These are phyloP conservation scores for Epinotia ramella DNA, from an alignment of 2,888 invertebrate species.

Conservation along the genomic window DNA sequence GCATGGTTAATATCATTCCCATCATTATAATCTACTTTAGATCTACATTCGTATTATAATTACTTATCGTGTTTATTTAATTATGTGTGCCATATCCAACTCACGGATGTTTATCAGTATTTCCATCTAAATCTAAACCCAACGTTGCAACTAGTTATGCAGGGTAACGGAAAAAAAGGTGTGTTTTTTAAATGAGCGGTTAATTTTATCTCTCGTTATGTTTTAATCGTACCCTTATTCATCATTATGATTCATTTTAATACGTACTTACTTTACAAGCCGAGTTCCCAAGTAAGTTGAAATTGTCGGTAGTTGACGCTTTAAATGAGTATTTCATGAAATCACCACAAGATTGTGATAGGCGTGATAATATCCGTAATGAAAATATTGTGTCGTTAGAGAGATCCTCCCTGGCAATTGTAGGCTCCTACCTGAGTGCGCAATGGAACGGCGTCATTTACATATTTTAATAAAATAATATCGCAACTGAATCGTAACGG, in stretches of 20 bases:
- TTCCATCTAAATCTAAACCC: neutral
- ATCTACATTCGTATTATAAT: no score
- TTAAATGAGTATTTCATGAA: conserved; percentile 32
- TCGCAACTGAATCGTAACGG: conserved; percentile 85
- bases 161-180: neutral
- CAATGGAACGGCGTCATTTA: conserved; percentile 79
- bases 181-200: neutral
- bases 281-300: neutral
- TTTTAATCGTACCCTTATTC: neutral
- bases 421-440: conserved; percentile 77
- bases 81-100: neutral
- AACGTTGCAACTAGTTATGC: no score
- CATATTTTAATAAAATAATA: conserved; percentile 86
- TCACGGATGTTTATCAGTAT: neutral
- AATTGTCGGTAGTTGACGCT: neutral
- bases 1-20: neutral
- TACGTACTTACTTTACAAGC: neutral
- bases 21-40: no score
- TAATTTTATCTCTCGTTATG: neutral
- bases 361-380: conserved; percentile 72
- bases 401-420: conserved; percentile 77
- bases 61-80: neutral
- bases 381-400: conserved; percentile 81
- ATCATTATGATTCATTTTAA: neutral
- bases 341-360: conserved; percentile 42